A percentile compares a stretch with the other conserved stretches of the same genome.
phyloP scores from a whole-genome alignment of 2,113 vertebrate genomes.

The Gnathonemus echidnorhynchus region DNA sequence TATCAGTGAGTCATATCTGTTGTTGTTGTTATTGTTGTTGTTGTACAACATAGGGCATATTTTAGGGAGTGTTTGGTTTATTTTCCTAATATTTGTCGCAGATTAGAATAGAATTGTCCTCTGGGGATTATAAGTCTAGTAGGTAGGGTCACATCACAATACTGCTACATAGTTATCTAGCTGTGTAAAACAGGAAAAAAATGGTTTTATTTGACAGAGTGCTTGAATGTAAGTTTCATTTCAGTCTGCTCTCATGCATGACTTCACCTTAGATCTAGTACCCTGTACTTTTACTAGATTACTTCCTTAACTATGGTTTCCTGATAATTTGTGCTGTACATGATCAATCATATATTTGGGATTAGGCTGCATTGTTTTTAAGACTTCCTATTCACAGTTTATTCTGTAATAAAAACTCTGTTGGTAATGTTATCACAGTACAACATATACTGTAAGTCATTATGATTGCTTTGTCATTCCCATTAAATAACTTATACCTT shows the following conservation, averaged over 20 bases:
- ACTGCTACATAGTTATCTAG: not conserved
- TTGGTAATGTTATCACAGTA: not conserved
- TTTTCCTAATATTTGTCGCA: not conserved
- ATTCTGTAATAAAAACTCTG: not conserved
- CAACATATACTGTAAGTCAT: not conserved
- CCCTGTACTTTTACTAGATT: not conserved
- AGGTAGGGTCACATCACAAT: not conserved
- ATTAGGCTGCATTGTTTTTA: not conserved
- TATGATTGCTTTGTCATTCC: not conserved
- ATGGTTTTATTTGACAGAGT: not conserved
- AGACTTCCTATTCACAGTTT: not conserved
- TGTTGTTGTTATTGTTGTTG: not conserved
- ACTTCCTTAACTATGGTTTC: not conserved
- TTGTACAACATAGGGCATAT: not conserved
- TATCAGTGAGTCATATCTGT: not conserved
- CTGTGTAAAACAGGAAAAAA: not conserved
- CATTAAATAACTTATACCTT: not conserved
- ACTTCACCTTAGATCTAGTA: not conserved
- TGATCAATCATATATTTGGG: not conserved
- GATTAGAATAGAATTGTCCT: not conserved
- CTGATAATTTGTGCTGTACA: not conserved
- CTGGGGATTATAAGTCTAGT: not conserved
- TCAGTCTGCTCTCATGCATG: not conserved
- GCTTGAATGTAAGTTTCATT: not conserved
- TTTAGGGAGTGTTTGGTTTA: not conserved